Evolutionary conservation across 2,797 vertebrate genomes (phyloP).

Genomic region (Sebastolobus altivelis): DNA sequence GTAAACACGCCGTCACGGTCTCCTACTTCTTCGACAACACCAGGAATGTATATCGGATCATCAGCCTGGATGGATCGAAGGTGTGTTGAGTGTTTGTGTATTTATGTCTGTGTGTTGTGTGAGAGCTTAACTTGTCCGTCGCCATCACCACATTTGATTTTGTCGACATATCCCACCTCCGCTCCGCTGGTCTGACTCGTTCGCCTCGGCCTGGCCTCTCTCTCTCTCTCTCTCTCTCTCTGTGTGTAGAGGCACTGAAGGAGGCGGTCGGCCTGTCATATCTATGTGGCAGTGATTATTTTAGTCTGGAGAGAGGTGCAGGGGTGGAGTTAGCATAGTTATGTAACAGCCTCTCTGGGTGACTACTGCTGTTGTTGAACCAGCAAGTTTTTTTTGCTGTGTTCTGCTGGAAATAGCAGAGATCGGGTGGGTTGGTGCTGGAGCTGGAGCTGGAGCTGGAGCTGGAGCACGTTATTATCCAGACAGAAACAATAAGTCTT

Average conservation of each 20-base stretch:
- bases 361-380: slow-evolving; percentile 54
- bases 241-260: slow-evolving; percentile 16
- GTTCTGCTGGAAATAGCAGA: slow-evolving; percentile 66
- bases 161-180: neutral
- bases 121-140: neutral
- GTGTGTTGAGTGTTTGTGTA: slow-evolving; percentile 76
- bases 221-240: slow-evolving; percentile 9
- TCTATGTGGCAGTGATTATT: slow-evolving; percentile 68
- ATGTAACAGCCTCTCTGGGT: slow-evolving; percentile 65
- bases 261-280: slow-evolving; percentile 26
- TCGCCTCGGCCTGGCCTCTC: neutral
- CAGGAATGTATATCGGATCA: slow-evolving; percentile 96
- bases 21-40: slow-evolving; percentile 99
- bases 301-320: slow-evolving; percentile 61
- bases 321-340: slow-evolving; percentile 70
- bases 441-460: neutral
- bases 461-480: slow-evolving; percentile 36
- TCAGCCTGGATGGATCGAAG: slow-evolving; percentile 98
- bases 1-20: slow-evolving; percentile 96
- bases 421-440: slow-evolving; percentile 16
- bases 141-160: neutral
- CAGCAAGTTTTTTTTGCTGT: slow-evolving; percentile 33
- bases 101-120: neutral
- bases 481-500: slow-evolving; percentile 45
- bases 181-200: neutral